Evolutionary conservation across 2,888 invertebrate genomes (phyloP), one percentile per base, ranked within the genome.

Genomic region (Margaritifera margaritifera): DNA sequence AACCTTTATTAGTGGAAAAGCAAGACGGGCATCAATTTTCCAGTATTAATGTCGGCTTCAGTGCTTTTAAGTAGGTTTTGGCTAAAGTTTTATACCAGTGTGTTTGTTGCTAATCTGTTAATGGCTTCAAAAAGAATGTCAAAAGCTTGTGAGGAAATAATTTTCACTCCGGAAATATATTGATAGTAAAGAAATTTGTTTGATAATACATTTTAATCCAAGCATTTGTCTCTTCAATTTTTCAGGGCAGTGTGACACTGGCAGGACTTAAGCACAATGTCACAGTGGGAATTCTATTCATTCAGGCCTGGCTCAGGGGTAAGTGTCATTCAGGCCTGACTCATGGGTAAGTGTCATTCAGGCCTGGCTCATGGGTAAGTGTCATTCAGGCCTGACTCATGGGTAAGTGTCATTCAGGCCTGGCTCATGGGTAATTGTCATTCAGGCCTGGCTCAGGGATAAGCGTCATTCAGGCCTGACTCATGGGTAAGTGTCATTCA

Each of bases 351-450:
- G 52, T n/a, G n/a, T 94, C 82, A 92, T 94, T 61, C 93, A 92
- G 83, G 91, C 93, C 78, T 94, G 94, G 94, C 85, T 94, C 72
- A 91, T 86, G 3, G 94, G 94, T 80, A 55, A 24, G 52, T n/a
- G n/a, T 94, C 82, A 92, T 94, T 61, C 93, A 92, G 83, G 91
- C 93, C 78, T 94, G 94, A 94, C 85, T 94, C 72, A 91, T 86
- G 3, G 94, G 94, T 80, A 55, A 24, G 52, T n/a, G n/a, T 94
- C 82, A 92, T 94, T 61, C 93, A 92, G 83, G 91, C 93, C 78
- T 94, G 94, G 94, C 85, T 94, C 72, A 91, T 86, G 3, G 94
- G 94, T 80, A 55, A 24, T n/a, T n/a, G 52, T 94, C 82, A 92
- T 94, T 61, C 93, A 92, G 83, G 91, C 93, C 78, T 94, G 94